phyloP scores from a whole-genome alignment of 2,888 invertebrate species.

The Zeuzera pyrina region DNA sequence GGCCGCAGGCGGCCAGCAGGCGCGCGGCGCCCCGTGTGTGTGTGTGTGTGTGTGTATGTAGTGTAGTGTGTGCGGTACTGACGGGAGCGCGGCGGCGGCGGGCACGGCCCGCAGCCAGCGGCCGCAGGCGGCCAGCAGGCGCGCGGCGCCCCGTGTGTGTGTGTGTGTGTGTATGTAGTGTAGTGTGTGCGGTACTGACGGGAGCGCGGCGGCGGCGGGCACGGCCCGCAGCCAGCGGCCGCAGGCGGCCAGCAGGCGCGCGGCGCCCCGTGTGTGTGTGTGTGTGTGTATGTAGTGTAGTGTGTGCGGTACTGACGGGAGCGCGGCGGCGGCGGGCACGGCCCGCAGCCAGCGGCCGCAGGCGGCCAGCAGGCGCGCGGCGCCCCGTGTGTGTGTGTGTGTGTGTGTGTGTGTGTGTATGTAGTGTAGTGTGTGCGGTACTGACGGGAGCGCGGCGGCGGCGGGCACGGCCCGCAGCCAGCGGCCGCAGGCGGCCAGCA shows the following conservation, averaged over 20 bases:
- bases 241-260: background rate
- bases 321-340: conserved; percentile 84
- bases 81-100: background rate
- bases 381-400: conserved; percentile 96
- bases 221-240: background rate
- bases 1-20: background rate
- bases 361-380: conserved; percentile 91
- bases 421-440: conserved; percentile 67
- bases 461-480: conserved; percentile 91
- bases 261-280: background rate
- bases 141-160: background rate
- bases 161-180: background rate
- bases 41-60: background rate
- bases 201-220: background rate
- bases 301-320: conserved; percentile 72
- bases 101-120: background rate
- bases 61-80: background rate
- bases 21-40: background rate
- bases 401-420: conserved; percentile 92
- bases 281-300: background rate
- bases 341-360: conserved; percentile 92
- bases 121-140: background rate
- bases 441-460: conserved; percentile 83
- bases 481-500: conserved; percentile 91
- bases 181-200: background rate